Evolutionary conservation across 1,140 invertebrate species (phyloP), one percentile per base, ranked within the genome.

Genomic region (Drosophila dunni): DNA sequence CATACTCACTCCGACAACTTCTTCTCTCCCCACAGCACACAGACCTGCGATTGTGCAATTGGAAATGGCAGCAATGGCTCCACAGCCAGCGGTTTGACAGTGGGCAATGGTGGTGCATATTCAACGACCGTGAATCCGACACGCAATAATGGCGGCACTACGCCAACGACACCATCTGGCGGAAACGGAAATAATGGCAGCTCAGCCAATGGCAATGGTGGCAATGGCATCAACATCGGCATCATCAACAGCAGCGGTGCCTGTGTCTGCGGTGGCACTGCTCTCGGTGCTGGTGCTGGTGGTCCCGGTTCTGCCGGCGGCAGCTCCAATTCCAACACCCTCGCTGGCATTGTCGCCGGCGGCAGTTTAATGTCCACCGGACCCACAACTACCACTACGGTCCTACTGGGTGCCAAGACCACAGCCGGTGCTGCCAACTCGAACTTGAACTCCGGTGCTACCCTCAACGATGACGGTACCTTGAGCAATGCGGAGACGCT

Each of bases 401-500:
- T 92, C 11, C 79, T 92, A 8, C 67, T 91, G 45, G 91, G 91
- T 36, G 88, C 90, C 54, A 88, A 90, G 76, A 89, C 91, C 64
- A 81, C 91, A 11, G 79, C 80, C 1, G 45, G 75, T 8, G 51
- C 58, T 34, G 78, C 75, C 33, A 84, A 84, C 44, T 46, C 40
- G 13, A 69, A 54, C 29, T 66, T 71, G 20, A 69, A 63, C 24
- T 33, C 61, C 2, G 75, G 72, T 20, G 79, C 78, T 15, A 81
- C 95, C 11, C 67, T 92, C 40, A 92, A 92, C 69, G 93, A 93
- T 29, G 95, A 96, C 71, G 95, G 96, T 78, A 95, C 94, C 0
- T 94, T 95, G 15, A 96, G 95, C 54, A 96, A 95, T 90, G 95
- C 96, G 1, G 96, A 97, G 92, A 97, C 97, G 10, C 93, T 98